Base-by-base conservation (phyloP, 2,797 vertebrate genomes). In the Semotilus atromaculatus region DNA sequence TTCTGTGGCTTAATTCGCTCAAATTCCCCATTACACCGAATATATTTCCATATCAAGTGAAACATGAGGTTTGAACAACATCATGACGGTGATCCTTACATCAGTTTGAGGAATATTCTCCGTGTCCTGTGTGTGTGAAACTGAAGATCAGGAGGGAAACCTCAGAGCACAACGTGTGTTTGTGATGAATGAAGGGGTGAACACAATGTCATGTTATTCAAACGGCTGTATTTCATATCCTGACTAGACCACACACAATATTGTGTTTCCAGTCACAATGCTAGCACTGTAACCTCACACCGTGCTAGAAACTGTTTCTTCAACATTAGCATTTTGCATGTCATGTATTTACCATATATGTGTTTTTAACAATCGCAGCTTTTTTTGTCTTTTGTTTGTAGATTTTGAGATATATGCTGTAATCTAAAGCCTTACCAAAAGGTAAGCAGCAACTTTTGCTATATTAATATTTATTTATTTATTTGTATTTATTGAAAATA, bases 1-100 rank as follows among this genome's bases (percentile, higher is more conserved):
- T 82, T 84, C 26, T 83, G 82, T 67, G 78, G 78, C 66, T 77
- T 62, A 53, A 85, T 85, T 82, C 11, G 13, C 73, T 86, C 72
- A 81, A 85, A 87, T 62, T 85, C 85, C 68, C 70, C 80, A 66
- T 88, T 81, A 77, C 76, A 81, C 64, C 29, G 83, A 67, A 90
- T 89, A 88, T 88, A 88, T 91, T 89, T 86, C 85, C 85, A 88
- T 90, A 86, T 64, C 60, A 89, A 91, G 85, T 90, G 89, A 90
- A 91, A 90, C 82, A 81, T 82, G 86, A 91, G 75, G 74, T 81
- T 83, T 85, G 34, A 84, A 82, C 86, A 90, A 85, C 85, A 81
- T 85, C 76, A 83, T 90, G 67, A 83, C 71, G 38, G 81, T 83
- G 76, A 66, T 48, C 16, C 64, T 67, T 23, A 26, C 40, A 51